These are phyloP conservation scores for Montipora efflorescens DNA, from an alignment of 64 coral and sea anemone species.

Conservation along the genomic window DNA sequence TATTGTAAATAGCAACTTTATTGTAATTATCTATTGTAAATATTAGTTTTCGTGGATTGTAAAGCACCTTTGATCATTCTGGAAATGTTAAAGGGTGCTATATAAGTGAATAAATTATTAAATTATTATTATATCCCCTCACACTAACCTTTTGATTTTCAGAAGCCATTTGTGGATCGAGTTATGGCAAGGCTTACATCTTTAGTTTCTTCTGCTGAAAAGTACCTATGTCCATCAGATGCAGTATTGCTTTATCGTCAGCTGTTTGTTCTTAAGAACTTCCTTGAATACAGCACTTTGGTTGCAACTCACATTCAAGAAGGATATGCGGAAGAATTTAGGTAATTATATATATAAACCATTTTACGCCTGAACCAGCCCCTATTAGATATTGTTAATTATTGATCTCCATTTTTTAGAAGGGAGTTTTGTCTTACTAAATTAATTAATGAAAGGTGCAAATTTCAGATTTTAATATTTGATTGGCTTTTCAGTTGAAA, in stretches of 20 bases:
- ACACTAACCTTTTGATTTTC: neutral
- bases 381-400: no score
- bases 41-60: no score
- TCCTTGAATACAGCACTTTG: constrained; percentile 78
- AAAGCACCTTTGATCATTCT: no score
- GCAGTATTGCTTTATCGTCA: constrained; percentile 86
- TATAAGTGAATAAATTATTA: neutral
- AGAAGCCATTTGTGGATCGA: constrained; percentile 77
- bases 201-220: constrained; percentile 53
- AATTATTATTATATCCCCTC: neutral
- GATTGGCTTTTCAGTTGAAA: no score
- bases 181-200: constrained; percentile 75
- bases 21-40: no score
- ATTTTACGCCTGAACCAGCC: no score
- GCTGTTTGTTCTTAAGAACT: constrained; percentile 84
- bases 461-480: no score
- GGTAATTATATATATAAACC: constrained; percentile 40
- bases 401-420: no score
- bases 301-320: constrained; percentile 68
- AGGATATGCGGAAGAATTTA: constrained; percentile 95
- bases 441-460: no score
- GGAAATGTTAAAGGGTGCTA: no score
- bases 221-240: constrained; percentile 60
- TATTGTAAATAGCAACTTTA: no score
- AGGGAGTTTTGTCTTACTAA: no score